Evolutionary conservation across 2,888 invertebrate species (phyloP).

Genomic region (Zaprionus lineosus): DNA sequence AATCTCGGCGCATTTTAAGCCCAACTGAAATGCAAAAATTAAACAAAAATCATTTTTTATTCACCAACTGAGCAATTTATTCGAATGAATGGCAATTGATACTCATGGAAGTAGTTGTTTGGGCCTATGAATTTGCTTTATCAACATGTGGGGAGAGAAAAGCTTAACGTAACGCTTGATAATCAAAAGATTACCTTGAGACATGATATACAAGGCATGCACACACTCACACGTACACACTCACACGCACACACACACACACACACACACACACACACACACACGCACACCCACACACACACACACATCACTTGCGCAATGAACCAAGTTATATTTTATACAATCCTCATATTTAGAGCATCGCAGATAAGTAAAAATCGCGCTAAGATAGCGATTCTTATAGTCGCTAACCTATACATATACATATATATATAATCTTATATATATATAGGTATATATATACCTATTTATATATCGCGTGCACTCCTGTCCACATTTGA

Average conservation of each 20-base stretch:
- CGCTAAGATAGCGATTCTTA: constrained; percentile 43
- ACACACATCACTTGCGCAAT: constrained; percentile 28
- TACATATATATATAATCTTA: not conserved
- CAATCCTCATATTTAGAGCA: constrained; percentile 56
- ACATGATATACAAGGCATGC: constrained; percentile 48
- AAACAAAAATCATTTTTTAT: constrained; percentile 33
- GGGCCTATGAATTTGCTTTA: constrained; percentile 14
- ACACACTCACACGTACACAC: constrained; percentile 1
- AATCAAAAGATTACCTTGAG: constrained; percentile 68
- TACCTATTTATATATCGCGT: constrained; percentile 5
- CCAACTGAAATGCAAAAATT: constrained; percentile 10
- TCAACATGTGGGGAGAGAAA: constrained; percentile 26
- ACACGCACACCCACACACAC: not conserved
- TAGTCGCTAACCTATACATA: not conserved
- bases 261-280: constrained; percentile 4
- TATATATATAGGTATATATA: constrained; percentile 5
- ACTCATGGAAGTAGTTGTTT: not conserved
- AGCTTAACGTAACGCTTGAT: constrained; percentile 50
- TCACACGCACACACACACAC: constrained; percentile 1
- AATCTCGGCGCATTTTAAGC: constrained; percentile 33
- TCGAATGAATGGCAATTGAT: constrained; percentile 23
- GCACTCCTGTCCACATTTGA: constrained; percentile 57
- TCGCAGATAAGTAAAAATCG: constrained; percentile 62
- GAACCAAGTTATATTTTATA: constrained; percentile 1
- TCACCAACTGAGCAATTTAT: constrained; percentile 12